phyloP scores from a whole-genome alignment of 2,113 vertebrate genomes.

The Gymnorhina tibicen region DNA sequence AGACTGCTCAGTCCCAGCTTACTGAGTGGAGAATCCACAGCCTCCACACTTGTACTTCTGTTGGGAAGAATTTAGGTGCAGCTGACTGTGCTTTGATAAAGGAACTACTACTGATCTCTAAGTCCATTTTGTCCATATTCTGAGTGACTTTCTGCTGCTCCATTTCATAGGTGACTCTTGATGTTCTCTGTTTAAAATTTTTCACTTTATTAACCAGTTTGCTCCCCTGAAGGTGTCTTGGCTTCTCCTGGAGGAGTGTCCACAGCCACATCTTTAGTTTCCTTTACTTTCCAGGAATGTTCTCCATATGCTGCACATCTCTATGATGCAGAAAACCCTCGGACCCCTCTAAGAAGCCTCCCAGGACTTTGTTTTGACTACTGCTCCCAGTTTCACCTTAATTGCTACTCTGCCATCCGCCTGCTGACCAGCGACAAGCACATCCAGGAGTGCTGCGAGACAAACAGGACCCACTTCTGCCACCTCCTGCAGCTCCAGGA shows the following conservation, averaged over 20 bases:
- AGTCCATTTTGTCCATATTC: background rate
- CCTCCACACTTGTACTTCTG: background rate
- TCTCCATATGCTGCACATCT: constrained; percentile 84
- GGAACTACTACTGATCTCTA: background rate
- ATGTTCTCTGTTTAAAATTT: background rate
- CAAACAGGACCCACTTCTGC: constrained; percentile 71
- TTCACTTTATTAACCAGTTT: background rate
- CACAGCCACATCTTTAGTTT: background rate
- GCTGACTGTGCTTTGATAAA: background rate
- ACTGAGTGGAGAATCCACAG: background rate
- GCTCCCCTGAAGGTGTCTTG: background rate
- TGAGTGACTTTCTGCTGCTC: background rate
- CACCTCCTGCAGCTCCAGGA: constrained; percentile 74
- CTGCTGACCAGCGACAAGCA: constrained; percentile 66
- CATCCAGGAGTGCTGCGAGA: constrained; percentile 42
- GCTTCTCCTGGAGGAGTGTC: background rate
- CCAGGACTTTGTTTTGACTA: constrained; percentile 81
- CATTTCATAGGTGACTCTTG: background rate
- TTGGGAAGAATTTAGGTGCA: background rate
- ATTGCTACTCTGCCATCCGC: constrained; percentile 70
- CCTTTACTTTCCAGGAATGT: constrained; percentile 74
- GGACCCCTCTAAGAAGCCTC: constrained; percentile 74
- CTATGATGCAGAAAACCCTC: constrained; percentile 80
- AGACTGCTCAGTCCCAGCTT: background rate
- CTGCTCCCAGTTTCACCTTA: constrained; percentile 75